Evolutionary conservation across 2,888 invertebrate genomes (phyloP).

Genomic region (Noctua comes): DNA sequence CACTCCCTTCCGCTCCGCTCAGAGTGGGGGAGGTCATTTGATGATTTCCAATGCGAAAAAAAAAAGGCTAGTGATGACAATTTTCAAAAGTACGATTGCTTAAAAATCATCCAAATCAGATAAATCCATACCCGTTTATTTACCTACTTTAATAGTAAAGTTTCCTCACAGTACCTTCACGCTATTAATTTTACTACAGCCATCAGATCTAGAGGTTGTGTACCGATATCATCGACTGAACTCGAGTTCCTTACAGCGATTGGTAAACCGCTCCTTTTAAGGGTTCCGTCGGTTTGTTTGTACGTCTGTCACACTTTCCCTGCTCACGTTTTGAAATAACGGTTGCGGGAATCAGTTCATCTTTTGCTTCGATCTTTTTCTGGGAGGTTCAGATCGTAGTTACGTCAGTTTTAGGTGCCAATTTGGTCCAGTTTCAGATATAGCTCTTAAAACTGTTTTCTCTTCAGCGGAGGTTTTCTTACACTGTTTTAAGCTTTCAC

Average conservation of each 20-base stretch:
- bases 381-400: neutral
- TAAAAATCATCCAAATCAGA: neutral
- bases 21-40: too few relatives aligned
- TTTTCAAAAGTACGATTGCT: too few relatives aligned
- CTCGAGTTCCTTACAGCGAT: constrained; percentile 64
- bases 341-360: constrained; percentile 49
- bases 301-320: constrained; percentile 63
- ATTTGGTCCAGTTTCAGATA: neutral
- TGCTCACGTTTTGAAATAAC: constrained; percentile 56
- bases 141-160: constrained; percentile 1
- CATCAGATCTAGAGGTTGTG: constrained; percentile 43
- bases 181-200: constrained; percentile 49
- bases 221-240: constrained; percentile 59
- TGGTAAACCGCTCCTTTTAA: constrained; percentile 58
- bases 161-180: constrained; percentile 29
- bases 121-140: constrained; percentile 7
- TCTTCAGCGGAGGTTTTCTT: too few relatives aligned
- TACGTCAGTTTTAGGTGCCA: neutral
- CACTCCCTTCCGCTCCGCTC: too few relatives aligned
- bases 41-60: too few relatives aligned
- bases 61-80: too few relatives aligned
- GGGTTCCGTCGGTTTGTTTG: constrained; percentile 50
- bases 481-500: too few relatives aligned
- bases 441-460: neutral
- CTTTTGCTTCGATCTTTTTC: constrained; percentile 43